A percentile compares a stretch with the other conserved stretches of the same genome.
Conservation (phyloP, 2,888 invertebrate species). For the Agrotis ipsilon region DNA sequence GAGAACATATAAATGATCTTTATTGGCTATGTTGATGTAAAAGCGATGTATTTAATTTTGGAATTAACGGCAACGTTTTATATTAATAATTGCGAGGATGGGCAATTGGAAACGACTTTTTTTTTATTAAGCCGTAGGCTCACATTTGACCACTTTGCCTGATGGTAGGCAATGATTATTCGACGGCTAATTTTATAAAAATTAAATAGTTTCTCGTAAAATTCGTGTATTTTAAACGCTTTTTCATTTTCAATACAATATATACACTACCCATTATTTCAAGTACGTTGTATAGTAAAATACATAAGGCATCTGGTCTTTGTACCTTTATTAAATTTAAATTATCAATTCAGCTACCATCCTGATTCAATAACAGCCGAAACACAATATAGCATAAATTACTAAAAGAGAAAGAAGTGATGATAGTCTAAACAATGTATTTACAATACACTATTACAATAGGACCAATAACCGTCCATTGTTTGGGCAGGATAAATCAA, state of each 20-base stretch:
- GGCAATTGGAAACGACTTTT: too few relatives aligned
- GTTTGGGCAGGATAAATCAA: slow-evolving; percentile 59
- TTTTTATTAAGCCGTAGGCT: too few relatives aligned
- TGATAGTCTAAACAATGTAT: slow-evolving; percentile 49
- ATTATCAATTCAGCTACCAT: slow-evolving; percentile 27
- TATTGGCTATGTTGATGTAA: not conserved
- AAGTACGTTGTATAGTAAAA: too few relatives aligned
- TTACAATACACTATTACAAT: slow-evolving; percentile 42
- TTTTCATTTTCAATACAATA: too few relatives aligned
- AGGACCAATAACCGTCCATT: slow-evolving; percentile 64
- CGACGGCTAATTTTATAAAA: too few relatives aligned
- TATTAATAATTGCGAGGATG: too few relatives aligned
- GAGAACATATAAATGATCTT: not conserved
- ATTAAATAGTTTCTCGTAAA: too few relatives aligned
- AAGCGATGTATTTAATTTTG: not conserved
- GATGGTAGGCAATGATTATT: too few relatives aligned
- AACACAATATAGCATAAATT: slow-evolving; percentile 54
- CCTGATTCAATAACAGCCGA: slow-evolving; percentile 9
- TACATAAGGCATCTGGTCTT: too few relatives aligned
- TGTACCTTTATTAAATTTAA: not conserved
- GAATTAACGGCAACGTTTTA: not conserved
- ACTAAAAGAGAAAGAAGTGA: slow-evolving; percentile 29
- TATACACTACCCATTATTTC: too few relatives aligned
- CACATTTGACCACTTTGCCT: too few relatives aligned
- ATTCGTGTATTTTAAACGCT: too few relatives aligned